These are phyloP conservation scores for Meriones psammophilus DNA, from an alignment of 2,797 vertebrate genomes.

Conservation along the genomic window DNA sequence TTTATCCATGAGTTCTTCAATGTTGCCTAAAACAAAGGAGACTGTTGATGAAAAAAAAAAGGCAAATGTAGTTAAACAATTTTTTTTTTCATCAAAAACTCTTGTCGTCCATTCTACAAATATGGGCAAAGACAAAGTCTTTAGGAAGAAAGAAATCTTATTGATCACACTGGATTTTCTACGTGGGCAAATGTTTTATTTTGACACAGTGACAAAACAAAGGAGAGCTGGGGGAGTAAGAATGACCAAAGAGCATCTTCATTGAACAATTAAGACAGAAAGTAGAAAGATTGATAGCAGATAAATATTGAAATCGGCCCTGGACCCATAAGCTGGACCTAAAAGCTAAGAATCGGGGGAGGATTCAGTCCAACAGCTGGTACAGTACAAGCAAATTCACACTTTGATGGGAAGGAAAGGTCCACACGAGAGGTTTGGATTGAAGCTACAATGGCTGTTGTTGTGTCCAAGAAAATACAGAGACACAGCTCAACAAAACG, in stretches of 20 bases:
- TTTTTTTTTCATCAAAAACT: not conserved
- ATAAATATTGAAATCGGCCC: not conserved
- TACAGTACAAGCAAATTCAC: not conserved
- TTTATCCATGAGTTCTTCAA: not conserved
- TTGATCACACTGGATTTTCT: not conserved
- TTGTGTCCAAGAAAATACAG: not conserved
- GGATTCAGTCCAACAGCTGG: not conserved
- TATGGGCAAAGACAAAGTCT: not conserved
- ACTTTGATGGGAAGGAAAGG: not conserved
- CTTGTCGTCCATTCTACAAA: not conserved
- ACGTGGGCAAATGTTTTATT: constrained; percentile 48
- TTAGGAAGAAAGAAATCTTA: not conserved
- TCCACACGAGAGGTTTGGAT: not conserved
- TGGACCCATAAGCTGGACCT: not conserved
- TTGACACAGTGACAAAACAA: not conserved
- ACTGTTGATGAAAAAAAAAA: not conserved
- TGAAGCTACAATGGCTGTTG: not conserved
- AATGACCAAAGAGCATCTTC: not conserved
- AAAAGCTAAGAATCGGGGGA: not conserved
- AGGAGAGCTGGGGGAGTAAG: not conserved
- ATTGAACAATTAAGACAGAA: not conserved
- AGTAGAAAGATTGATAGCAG: not conserved
- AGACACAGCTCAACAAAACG: not conserved
- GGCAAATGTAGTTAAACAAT: not conserved
- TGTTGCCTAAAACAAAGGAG: not conserved